Evolutionary conservation across 1,140 invertebrate genomes (phyloP), one percentile per base, ranked within the genome.

Genomic region (Drosophila cardini): DNA sequence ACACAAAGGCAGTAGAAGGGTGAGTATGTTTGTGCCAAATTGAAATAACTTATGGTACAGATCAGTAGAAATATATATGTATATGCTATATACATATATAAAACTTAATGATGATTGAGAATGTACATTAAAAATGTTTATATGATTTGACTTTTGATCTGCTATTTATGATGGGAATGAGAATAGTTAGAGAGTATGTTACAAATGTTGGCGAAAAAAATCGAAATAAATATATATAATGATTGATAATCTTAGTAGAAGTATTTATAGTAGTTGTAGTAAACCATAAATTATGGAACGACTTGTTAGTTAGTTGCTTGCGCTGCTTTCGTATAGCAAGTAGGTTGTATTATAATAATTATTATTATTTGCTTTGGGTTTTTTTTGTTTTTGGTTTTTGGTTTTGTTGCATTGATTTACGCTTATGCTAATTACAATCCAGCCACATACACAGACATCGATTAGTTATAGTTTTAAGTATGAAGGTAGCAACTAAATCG

Each of bases 361-460:
- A 52, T 50, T 32, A 21, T 52, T 32, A 50, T 58, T 32, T 52
- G 2, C n/a, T 34, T 40, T 21, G 16, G 18, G 18, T 16, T 52
- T 50, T n/a, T n/a, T n/a, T n/a, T n/a, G n/a, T n/a, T n/a, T n/a
- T n/a, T n/a, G n/a, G 16, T n/a, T 62, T 36, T 62, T 71, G 46
- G 43, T 73, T 76, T 34, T 34, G 62, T 75, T 68, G 56, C 60
- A 34, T 77, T 72, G 46, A 60, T 45, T 72, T 69, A 65, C 80
- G 79, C 75, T 86, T 87, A 86, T 63, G 72, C 64, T 86, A 86
- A 70, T 84, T 87, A 89, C 84, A 87, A 89, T 87, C 83, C 83
- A 87, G 83, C 83, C 83, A 87, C 83, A 89, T 82, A 87, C 83
- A 86, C 72, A 76, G 79, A 86, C 83, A 86, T 89, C 71, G 71